These are phyloP conservation scores for Rhamnusium bicolor DNA, from an alignment of 2,888 invertebrate genomes.

Conservation along the genomic window DNA sequence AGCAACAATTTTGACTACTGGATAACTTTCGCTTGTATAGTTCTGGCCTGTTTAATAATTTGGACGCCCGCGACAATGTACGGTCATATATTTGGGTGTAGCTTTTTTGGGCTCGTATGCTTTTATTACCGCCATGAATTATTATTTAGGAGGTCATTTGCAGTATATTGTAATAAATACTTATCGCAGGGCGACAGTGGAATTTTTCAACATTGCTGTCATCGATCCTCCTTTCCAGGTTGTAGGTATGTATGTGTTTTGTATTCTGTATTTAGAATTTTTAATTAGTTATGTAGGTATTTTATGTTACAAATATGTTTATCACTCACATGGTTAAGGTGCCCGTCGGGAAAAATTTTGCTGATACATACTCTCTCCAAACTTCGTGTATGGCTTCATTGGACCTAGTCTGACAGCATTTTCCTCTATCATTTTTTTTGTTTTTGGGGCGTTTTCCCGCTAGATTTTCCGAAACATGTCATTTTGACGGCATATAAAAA, in stretches of 20 bases:
- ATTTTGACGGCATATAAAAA: no score
- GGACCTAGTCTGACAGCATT: no score
- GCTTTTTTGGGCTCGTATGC: conserved; percentile 79
- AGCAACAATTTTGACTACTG: conserved; percentile 77
- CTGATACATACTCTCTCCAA: no score
- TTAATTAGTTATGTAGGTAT: no score
- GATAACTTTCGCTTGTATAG: conserved; percentile 73
- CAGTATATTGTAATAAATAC: conserved; percentile 81
- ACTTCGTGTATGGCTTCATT: no score
- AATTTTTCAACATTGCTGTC: conserved; percentile 75
- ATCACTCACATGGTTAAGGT: no score
- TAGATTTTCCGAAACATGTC: no score
- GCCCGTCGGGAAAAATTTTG: no score
- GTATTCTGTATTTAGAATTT: no score
- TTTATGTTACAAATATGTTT: no score
- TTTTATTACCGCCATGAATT: conserved; percentile 77
- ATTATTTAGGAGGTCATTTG: conserved; percentile 77
- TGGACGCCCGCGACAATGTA: conserved; percentile 72
- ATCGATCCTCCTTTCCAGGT: conserved; percentile 76
- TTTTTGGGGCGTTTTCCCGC: no score
- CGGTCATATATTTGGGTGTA: conserved; percentile 77
- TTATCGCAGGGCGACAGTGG: conserved; percentile 76
- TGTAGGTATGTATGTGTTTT: conserved; percentile 72
- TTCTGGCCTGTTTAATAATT: conserved; percentile 45
- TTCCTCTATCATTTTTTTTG: no score